Conservation (phyloP, 2,797 vertebrate species). For the Falco berigora region DNA sequence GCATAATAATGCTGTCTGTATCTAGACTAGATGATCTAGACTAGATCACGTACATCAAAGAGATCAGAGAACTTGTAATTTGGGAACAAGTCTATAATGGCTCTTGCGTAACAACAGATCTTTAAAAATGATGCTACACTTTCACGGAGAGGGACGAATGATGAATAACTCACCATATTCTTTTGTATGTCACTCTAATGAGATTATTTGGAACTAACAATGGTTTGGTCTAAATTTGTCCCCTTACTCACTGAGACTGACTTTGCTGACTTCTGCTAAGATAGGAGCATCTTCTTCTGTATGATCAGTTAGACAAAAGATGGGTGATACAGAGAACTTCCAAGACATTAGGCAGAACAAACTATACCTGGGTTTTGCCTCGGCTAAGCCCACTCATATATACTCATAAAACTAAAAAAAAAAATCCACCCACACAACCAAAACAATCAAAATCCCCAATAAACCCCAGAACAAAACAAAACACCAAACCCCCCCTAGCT, state of each 20-base stretch:
- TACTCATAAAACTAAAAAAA: background rate
- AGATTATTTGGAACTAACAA: background rate
- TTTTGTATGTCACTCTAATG: background rate
- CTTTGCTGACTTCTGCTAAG: background rate
- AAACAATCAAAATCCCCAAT: accelerated
- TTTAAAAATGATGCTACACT: background rate
- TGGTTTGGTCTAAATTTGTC: background rate
- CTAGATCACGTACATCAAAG: background rate
- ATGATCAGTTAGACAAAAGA: background rate
- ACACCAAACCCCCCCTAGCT: background rate
- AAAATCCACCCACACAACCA: no score
- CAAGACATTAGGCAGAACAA: background rate
- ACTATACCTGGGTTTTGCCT: background rate
- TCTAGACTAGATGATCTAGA: background rate
- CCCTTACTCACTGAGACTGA: background rate
- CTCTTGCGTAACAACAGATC: background rate
- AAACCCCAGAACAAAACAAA: background rate
- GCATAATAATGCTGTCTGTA: background rate
- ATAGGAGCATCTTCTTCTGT: background rate
- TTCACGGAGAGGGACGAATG: background rate
- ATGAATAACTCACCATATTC: background rate
- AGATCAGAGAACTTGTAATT: background rate
- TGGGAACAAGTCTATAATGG: background rate
- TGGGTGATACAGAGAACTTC: background rate
- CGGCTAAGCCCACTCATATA: background rate